Base-by-base conservation (phyloP, 2,797 vertebrate species). In the Ateles fusciceps region DNA sequence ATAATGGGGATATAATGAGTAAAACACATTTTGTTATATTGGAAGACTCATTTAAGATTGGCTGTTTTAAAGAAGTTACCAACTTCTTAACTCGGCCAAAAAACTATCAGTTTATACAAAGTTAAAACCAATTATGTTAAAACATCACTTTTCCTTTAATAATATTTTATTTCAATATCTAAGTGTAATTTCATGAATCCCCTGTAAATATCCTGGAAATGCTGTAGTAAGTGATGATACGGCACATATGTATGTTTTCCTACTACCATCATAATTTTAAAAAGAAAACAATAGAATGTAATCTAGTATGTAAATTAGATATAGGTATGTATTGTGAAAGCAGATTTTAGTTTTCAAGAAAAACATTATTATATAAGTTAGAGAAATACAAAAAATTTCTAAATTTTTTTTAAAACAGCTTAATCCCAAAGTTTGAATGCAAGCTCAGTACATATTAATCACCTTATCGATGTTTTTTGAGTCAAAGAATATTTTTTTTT, bases 321-420 rank as follows among this genome's bases (percentile, higher is more conserved):
- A 94, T 57, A 96, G 95, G 68, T 84, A 95, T 84, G 97, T 86
- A 97, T 96, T 92, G 52, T 94, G 52, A 83, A 96, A 96, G 90
- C 42, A 95, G 36, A 97, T 92, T 96, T 97, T 21, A 85, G 21
- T 95, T 84, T 98, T 90, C 19, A 93, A 86, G 36, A 92, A 94
- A 8, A 64, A 94, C 90, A 91, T 48, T 96, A 86, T 94, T 93
- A 91, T 11, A 59, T 68, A 57, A 87, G 4, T 0, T 94, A 75
- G 33, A 90, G 39, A 96, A 94, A 64, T 48, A 55, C 19, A 59
- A 94, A 36, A 52, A 55, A 71, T 59, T 81, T 46, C 5, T 55
- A 30, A 91, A 80, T 22, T 22, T 36, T 28, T 72, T 61, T 89
- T 80, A 71, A 91, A 94, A 64, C 5, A 88, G 17, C 4, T 78